phyloP scores from a whole-genome alignment of 2,113 vertebrate species.

The Coptodon rendalli region DNA sequence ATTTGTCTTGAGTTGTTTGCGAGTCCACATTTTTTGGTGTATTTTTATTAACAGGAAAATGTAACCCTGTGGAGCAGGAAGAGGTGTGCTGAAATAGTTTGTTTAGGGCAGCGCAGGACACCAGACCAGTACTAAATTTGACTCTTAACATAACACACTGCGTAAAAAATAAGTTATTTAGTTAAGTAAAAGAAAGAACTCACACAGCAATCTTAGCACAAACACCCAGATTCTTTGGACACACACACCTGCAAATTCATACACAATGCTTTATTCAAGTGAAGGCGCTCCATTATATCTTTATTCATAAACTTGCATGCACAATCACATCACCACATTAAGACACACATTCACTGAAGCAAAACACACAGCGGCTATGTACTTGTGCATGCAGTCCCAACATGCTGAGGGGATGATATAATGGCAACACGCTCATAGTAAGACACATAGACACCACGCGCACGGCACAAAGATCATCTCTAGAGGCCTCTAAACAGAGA shows the following conservation, averaged over 20 bases:
- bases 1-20: not conserved
- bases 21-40: not conserved
- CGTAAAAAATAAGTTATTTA: not conserved
- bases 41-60: not conserved
- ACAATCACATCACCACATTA: not conserved
- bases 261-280: not conserved
- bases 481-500: slow-evolving; percentile 24
- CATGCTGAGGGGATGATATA: not conserved
- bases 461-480: slow-evolving; percentile 5
- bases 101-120: not conserved
- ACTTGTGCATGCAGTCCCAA: slow-evolving; percentile 1
- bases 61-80: not conserved
- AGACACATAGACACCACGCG: not conserved
- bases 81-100: not conserved
- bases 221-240: not conserved
- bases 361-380: not conserved
- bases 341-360: not conserved
- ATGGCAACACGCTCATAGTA: not conserved
- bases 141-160: not conserved
- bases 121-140: not conserved
- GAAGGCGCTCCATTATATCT: not conserved
- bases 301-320: slow-evolving; percentile 11
- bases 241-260: not conserved
- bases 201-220: not conserved
- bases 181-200: not conserved